Percentiles rank a stretch among this genome's conserved stretches.
phyloP scores from a whole-genome alignment of 2,113 vertebrate species.

The Danionella cerebrum region DNA sequence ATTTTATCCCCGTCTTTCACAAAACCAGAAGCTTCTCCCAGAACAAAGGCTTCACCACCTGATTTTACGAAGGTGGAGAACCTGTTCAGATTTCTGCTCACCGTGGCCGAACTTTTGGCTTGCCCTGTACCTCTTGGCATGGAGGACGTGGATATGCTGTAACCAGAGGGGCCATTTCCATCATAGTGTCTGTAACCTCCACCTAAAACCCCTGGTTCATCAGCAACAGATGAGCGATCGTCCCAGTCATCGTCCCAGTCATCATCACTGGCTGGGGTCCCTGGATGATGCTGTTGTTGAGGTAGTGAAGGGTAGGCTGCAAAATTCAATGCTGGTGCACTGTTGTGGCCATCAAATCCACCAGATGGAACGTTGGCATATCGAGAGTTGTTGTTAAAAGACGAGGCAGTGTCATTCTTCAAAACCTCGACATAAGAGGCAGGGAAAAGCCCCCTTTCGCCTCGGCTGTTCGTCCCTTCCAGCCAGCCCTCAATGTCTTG shows the following conservation, averaged over 20 bases:
- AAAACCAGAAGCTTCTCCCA: constrained; percentile 83
- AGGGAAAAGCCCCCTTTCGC: constrained; percentile 86
- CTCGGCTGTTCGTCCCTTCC: constrained; percentile 80
- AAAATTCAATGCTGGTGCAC: constrained; percentile 45
- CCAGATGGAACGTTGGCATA: constrained; percentile 73
- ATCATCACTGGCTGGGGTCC: constrained; percentile 83
- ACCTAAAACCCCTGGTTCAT: constrained; percentile 72
- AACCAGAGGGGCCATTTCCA: constrained; percentile 65
- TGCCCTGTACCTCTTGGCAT: constrained; percentile 56
- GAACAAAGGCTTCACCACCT: constrained; percentile 92
- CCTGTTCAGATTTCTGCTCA: constrained; percentile 89
- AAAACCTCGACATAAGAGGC: constrained; percentile 90
- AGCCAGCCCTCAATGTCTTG: constrained; percentile 92
- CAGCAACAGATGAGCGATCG: constrained; percentile 86
- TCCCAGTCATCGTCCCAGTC: constrained; percentile 99
- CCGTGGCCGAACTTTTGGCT: constrained; percentile 84
- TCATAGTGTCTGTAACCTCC: constrained; percentile 71
- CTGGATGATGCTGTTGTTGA: constrained; percentile 58
- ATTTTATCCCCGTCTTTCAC: constrained; percentile 93
- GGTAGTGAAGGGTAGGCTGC: constrained; percentile 47
- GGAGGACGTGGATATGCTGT: constrained; percentile 73
- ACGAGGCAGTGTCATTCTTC: constrained; percentile 48
- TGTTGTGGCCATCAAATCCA: constrained; percentile 62
- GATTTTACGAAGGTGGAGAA: constrained; percentile 97
- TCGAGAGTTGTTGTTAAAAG: constrained; percentile 60